These are phyloP conservation scores for Kradibia gibbosae DNA, from an alignment of 1,140 invertebrate species.

Conservation along the genomic window DNA sequence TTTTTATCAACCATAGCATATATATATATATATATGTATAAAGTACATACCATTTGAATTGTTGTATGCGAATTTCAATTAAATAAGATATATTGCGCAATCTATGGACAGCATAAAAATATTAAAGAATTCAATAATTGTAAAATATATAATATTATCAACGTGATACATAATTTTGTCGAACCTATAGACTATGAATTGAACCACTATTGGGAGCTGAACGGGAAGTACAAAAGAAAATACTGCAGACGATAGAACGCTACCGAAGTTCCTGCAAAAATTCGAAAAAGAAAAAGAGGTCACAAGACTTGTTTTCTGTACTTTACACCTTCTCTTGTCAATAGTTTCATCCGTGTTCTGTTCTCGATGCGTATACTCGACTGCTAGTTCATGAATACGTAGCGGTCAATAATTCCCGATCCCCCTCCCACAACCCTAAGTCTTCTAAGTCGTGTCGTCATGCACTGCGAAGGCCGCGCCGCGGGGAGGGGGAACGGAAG, in stretches of 20 bases:
- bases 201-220: not conserved
- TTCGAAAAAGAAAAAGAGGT: not conserved
- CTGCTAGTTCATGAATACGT: not conserved
- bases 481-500: too few species aligned
- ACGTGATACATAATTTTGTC: not conserved
- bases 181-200: not conserved
- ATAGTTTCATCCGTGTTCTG: not conserved
- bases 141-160: constrained; percentile 7
- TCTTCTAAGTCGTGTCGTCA: too few species aligned
- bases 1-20: too few species aligned
- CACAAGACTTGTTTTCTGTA: not conserved
- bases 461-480: too few species aligned
- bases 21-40: not conserved
- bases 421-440: not conserved
- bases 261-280: not conserved
- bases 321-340: not conserved
- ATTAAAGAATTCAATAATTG: not conserved
- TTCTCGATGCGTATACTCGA: not conserved
- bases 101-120: not conserved
- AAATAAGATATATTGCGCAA: not conserved
- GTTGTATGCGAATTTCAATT: not conserved
- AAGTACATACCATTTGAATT: not conserved
- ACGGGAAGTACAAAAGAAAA: not conserved
- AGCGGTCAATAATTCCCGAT: not conserved
- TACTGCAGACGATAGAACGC: not conserved